These are phyloP conservation scores for Andrena praecox DNA, from an alignment of 2,888 invertebrate species.

Conservation along the genomic window DNA sequence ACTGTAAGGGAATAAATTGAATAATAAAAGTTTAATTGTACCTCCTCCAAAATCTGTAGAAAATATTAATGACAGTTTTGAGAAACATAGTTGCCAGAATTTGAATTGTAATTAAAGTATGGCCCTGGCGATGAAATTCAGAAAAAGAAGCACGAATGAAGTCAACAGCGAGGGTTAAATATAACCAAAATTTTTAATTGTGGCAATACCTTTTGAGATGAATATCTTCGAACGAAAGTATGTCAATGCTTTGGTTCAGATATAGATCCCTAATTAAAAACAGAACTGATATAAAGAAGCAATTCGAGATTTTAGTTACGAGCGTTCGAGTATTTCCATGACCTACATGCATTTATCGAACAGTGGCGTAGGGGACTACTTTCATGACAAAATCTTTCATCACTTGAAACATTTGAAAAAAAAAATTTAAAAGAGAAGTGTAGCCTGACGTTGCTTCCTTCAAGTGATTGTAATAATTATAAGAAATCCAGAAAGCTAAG, in stretches of 20 bases:
- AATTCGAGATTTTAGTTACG: background rate
- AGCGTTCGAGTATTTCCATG: background rate
- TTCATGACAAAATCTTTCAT: no score
- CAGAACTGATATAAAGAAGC: no score
- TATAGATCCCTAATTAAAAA: no score
- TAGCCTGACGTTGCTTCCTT: background rate
- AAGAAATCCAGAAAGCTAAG: constrained; percentile 47
- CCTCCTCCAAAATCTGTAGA: background rate
- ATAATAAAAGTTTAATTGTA: background rate
- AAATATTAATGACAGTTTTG: background rate
- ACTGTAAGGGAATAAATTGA: background rate
- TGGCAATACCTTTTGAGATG: no score
- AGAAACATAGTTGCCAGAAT: background rate
- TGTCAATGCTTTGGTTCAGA: no score
- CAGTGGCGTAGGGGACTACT: no score
- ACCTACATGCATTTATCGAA: background rate
- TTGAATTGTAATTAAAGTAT: background rate
- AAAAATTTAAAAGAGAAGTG: background rate
- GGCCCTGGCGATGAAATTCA: no score
- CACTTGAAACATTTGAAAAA: no score
- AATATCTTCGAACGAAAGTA: no score
- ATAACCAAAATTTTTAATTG: no score
- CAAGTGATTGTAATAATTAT: constrained; percentile 32
- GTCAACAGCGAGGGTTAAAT: no score
- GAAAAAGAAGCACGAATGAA: no score